Evolutionary conservation across 64 coral and sea anemone genomes (phyloP).

Genomic region (Stylophora pistillata): DNA sequence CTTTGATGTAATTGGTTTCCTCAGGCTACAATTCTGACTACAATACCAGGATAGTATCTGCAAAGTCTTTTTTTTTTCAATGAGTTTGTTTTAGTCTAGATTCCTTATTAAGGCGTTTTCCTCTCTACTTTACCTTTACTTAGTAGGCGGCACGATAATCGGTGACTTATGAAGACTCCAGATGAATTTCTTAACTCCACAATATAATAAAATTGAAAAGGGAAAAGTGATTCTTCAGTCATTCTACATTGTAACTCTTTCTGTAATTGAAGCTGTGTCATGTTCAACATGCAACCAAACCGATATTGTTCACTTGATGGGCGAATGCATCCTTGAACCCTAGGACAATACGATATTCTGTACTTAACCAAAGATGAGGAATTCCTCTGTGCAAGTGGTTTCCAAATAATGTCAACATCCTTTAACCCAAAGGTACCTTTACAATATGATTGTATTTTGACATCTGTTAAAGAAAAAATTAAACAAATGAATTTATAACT

Average conservation of each 20-base stretch:
- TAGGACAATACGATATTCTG: background rate
- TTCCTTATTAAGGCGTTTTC: no score
- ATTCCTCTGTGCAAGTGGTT: background rate
- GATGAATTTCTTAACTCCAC: slow-evolving; percentile 4
- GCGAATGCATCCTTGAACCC: background rate
- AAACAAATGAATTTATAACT: background rate
- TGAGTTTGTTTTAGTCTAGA: no score
- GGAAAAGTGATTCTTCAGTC: background rate
- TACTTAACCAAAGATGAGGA: background rate
- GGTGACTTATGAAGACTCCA: background rate
- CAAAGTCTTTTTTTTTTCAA: no score
- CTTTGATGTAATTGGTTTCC: no score
- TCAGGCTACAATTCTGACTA: no score
- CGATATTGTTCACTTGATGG: background rate
- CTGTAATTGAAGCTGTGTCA: background rate
- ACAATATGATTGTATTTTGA: background rate
- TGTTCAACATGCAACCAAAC: slow-evolving; percentile 9
- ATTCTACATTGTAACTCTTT: slow-evolving; percentile 9
- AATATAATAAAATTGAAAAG: background rate
- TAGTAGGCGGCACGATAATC: background rate
- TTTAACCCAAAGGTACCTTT: background rate
- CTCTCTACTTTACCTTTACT: background rate
- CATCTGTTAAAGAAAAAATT: background rate
- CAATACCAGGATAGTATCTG: no score
- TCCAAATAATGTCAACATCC: slow-evolving; percentile 5